These are phyloP conservation scores for Catotricha subobsoleta DNA, from an alignment of 2,888 invertebrate genomes.

Conservation along the genomic window DNA sequence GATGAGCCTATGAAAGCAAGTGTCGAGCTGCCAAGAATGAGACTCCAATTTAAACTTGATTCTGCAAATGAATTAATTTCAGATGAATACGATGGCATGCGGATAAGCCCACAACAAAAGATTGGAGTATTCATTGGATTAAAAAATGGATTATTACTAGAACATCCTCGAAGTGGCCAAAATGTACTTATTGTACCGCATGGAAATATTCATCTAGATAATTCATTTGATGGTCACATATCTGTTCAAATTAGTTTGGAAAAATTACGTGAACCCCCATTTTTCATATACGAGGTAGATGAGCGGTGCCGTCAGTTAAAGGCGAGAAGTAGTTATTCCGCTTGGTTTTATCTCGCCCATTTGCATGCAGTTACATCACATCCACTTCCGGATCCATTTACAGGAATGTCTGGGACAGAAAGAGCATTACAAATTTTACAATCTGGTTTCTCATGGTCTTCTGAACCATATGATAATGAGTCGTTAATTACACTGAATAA, in stretches of 20 bases:
- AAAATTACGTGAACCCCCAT: background rate
- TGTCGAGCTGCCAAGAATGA: constrained; percentile 3
- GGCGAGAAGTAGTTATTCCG: background rate
- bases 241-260: background rate
- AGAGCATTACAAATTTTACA: constrained; percentile 4
- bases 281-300: constrained; percentile 1
- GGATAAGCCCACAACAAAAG: background rate
- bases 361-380: constrained; percentile 5
- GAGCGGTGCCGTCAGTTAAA: constrained; percentile 1
- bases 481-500: background rate
- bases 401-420: constrained; percentile 3
- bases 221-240: background rate
- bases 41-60: background rate
- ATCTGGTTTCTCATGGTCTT: constrained; percentile 2
- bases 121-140: background rate
- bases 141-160: background rate
- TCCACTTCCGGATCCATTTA: constrained; percentile 1
- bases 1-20: background rate
- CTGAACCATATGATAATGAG: constrained; percentile 1
- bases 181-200: constrained; percentile 2
- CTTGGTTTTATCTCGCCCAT: constrained; percentile 6
- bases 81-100: constrained; percentile 2
- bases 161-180: background rate
- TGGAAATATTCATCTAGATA: background rate
- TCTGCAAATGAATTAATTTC: background rate